Evolutionary conservation across 2,888 invertebrate genomes (phyloP), one percentile per base, ranked within the genome.

Genomic region (Lasius platythorax): DNA sequence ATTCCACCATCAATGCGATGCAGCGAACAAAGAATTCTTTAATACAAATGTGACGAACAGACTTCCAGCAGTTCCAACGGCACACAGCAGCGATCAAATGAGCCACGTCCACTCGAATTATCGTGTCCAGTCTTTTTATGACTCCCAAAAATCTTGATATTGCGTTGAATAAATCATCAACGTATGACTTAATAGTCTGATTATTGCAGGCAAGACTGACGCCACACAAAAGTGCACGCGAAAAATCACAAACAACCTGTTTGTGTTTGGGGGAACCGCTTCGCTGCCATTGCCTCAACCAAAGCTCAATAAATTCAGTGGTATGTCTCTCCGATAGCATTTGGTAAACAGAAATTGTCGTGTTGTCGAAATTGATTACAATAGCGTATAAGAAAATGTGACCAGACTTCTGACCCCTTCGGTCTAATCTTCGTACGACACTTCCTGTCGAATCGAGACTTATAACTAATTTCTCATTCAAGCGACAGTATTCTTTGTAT

Each of bases 401-500:
- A n/a, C 23, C 5, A 37, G 64, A 37, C n/a, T 37, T 30, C 33
- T 30, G 2, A 63, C 33, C 33, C 0, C 3, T 63, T 33, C 15
- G 63, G 15, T 63, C 8, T 12, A 63, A 4, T 63, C 6, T 63
- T 33, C 6, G 12, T 33, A 63, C 63, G 30, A 61, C 15, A 30
- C 61, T 61, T 28, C 30, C 61, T 30, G 61, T 61, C 6, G 61
- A 3, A 61, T 61, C 30, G 30, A 61, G 28, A 30, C 61, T 30
- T 61, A 61, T 30, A 64, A 64, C 4, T 18, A n/a, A 64, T n/a
- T 15, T 64, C 33, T 37, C 3, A 8, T 64, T 64, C 11, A 64
- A 64, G 6, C 37, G n/a, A 64, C 63, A 64, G 4, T 64, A 64
- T 64, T 64, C 64, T 11, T 64, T 64, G 8, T 64, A 64, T n/a